Conservation (phyloP, 2,797 vertebrate species). For the Sebastes taczanowskii region DNA sequence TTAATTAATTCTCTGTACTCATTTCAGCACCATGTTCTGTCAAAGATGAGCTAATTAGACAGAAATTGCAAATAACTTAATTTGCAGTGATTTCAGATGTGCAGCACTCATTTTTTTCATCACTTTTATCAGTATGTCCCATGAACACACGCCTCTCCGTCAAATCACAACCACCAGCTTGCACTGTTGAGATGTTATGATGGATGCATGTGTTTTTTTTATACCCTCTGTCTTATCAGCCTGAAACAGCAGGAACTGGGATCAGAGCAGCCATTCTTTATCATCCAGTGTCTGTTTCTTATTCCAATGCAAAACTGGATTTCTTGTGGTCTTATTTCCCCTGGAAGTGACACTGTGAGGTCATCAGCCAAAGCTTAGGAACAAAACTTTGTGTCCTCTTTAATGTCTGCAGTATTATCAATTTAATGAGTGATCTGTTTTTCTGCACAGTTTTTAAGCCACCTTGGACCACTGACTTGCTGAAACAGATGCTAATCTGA, state of each 20-base stretch:
- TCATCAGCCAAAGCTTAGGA: not conserved
- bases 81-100: not conserved
- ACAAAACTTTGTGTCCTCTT: not conserved
- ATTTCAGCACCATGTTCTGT: not conserved
- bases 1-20: not conserved
- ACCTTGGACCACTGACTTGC: not conserved
- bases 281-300: not conserved
- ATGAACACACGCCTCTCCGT: not conserved
- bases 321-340: not conserved
- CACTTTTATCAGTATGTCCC: not conserved
- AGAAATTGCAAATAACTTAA: not conserved
- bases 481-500: not conserved
- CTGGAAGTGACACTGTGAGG: not conserved
- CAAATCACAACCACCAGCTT: conserved; percentile 13
- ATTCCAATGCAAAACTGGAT: conserved; percentile 2
- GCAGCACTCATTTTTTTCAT: not conserved
- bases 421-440: not conserved
- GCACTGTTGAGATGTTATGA: conserved; percentile 23
- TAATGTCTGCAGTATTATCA: not conserved
- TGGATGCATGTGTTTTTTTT: conserved; percentile 12
- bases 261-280: conserved; percentile 19
- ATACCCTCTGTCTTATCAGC: conserved; percentile 35
- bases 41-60: not conserved
- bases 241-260: conserved; percentile 15
- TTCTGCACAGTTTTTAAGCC: not conserved